Percentiles rank a stretch among this genome's conserved stretches.
Evolutionary conservation across 2,888 invertebrate genomes (phyloP).

Genomic region (Rhorus exstirpatorius): DNA sequence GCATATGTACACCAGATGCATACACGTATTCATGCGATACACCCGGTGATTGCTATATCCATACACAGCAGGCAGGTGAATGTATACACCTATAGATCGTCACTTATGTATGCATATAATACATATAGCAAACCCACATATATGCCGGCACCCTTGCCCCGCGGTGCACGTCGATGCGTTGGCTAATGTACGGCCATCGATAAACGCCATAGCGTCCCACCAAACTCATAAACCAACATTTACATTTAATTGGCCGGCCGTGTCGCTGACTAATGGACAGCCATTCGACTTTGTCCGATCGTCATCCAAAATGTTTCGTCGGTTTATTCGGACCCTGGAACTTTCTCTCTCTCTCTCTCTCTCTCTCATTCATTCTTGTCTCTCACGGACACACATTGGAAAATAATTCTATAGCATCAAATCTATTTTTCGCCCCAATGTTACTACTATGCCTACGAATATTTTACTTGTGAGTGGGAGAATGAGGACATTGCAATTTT

Average conservation of each 20-base stretch:
- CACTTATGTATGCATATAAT: not conserved
- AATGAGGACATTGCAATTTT: not conserved
- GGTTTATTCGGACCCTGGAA: constrained; percentile 73
- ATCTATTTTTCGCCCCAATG: constrained; percentile 14
- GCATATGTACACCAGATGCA: constrained; percentile 37
- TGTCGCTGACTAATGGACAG: constrained; percentile 78
- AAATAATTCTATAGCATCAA: constrained; percentile 34
- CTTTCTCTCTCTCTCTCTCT: constrained; percentile 43
- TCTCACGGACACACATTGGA: constrained; percentile 60
- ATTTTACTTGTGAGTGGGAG: too few species aligned
- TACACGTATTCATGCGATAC: constrained; percentile 16
- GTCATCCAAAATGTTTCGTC: constrained; percentile 75
- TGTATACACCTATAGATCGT: constrained; percentile 19
- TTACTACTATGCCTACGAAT: not conserved
- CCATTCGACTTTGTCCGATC: constrained; percentile 74
- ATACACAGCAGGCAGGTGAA: constrained; percentile 4
- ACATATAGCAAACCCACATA: constrained; percentile 16
- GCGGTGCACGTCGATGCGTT: constrained; percentile 79
- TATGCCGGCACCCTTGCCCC: constrained; percentile 61
- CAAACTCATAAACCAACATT: constrained; percentile 84
- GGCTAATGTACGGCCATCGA: constrained; percentile 82
- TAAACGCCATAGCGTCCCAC: constrained; percentile 82
- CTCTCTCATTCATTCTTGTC: constrained; percentile 21
- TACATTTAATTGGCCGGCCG: constrained; percentile 84
- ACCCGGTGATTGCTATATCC: constrained; percentile 2